These are phyloP conservation scores for Agonopterix arenella DNA, from an alignment of 2,888 invertebrate species.

Conservation along the genomic window DNA sequence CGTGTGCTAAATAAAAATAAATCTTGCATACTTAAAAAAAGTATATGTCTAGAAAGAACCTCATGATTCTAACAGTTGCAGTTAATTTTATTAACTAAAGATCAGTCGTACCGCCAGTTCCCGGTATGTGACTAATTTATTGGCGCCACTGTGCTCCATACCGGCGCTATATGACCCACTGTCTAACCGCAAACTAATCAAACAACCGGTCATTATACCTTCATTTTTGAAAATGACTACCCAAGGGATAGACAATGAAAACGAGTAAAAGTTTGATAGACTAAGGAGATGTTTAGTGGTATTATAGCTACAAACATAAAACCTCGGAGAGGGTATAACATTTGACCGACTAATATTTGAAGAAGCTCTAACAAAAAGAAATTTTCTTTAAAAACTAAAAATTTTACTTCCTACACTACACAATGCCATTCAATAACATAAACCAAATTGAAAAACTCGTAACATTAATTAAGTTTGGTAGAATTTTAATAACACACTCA, in stretches of 20 bases:
- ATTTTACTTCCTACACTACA: no score
- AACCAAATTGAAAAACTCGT: no score
- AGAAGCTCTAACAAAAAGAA: no score
- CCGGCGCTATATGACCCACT: conserved; percentile 36
- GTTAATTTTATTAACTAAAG: background rate
- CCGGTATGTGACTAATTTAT: conserved; percentile 50
- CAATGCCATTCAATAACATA: no score
- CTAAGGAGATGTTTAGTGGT: background rate
- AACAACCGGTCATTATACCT: conserved; percentile 63
- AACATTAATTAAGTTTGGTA: no score
- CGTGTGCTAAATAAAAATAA: no score
- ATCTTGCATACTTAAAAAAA: no score
- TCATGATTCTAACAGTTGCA: no score
- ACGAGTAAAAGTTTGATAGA: conserved; percentile 35
- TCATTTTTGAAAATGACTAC: conserved; percentile 50
- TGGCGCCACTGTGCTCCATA: conserved; percentile 54
- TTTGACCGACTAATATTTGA: no score
- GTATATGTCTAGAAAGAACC: no score
- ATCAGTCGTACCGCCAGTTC: conserved; percentile 10
- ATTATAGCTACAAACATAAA: background rate
- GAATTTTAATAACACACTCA: no score
- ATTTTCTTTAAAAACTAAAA: no score
- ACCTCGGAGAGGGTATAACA: background rate
- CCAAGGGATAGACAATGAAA: conserved; percentile 35
- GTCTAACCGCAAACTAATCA: conserved; percentile 69